phyloP scores from a whole-genome alignment of 2,888 invertebrate species.

The Phengaris arion region DNA sequence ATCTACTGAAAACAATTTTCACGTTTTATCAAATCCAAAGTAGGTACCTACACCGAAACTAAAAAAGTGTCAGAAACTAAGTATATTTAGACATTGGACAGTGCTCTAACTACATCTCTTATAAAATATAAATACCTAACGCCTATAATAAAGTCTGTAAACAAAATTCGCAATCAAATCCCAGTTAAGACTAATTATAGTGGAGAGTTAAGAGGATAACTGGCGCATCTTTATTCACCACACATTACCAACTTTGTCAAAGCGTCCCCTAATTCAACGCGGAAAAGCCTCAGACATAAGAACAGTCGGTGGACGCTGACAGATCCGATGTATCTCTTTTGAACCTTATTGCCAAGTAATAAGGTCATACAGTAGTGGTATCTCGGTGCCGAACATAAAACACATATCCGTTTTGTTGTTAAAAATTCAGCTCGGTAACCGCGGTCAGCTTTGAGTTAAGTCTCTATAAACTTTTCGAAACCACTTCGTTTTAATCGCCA shows the following conservation, averaged over 20 bases:
- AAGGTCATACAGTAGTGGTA: background rate
- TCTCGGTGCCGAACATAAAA: conserved; percentile 47
- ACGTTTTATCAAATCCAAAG: too few species aligned
- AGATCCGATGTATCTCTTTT: background rate
- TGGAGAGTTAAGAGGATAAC: conserved; percentile 33
- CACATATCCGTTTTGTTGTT: conserved; percentile 54
- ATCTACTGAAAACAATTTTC: too few species aligned
- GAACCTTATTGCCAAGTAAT: background rate
- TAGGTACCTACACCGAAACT: too few species aligned
- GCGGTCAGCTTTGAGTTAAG: conserved; percentile 42
- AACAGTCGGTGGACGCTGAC: background rate
- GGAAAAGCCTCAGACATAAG: conserved; percentile 45
- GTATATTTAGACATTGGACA: too few species aligned
- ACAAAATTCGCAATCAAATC: conserved; percentile 8
- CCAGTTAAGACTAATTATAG: conserved; percentile 20
- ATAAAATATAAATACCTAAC: background rate
- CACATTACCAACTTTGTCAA: conserved; percentile 37
- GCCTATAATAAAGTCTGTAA: conserved; percentile 9
- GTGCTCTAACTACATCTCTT: too few species aligned
- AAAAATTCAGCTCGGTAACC: conserved; percentile 60
- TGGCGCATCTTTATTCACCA: conserved; percentile 38
- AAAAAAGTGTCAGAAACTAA: too few species aligned
- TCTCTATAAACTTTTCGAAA: conserved; percentile 60
- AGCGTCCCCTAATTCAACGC: conserved; percentile 45
- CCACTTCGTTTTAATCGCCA: conserved; percentile 93